These are phyloP conservation scores for Sparus aurata DNA, from an alignment of 2,797 vertebrate genomes.

Conservation along the genomic window DNA sequence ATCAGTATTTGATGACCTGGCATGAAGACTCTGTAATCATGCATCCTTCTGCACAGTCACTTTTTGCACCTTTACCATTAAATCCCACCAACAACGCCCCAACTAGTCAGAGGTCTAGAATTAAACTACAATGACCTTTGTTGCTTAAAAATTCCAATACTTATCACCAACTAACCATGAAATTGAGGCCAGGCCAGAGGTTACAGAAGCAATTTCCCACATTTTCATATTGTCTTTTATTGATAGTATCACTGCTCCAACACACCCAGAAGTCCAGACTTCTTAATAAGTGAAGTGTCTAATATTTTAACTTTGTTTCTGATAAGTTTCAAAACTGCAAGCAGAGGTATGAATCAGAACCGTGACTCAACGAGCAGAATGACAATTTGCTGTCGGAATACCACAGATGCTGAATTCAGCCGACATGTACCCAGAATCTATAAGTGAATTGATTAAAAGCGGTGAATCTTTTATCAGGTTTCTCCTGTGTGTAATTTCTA, in stretches of 20 bases:
- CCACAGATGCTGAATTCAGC: not conserved
- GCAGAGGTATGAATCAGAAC: not conserved
- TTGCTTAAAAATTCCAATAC: too few species aligned
- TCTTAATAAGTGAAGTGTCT: not conserved
- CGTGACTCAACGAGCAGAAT: not conserved
- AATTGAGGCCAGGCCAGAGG: too few species aligned
- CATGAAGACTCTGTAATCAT: too few species aligned
- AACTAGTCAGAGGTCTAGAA: too few species aligned
- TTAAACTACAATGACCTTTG: too few species aligned
- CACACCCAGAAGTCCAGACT: not conserved
- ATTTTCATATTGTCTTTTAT: not conserved
- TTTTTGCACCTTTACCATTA: too few species aligned
- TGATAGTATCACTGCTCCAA: not conserved
- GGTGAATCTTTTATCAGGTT: not conserved
- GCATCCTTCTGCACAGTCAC: too few species aligned
- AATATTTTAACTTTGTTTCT: not conserved
- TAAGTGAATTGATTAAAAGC: not conserved
- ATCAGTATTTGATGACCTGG: too few species aligned
- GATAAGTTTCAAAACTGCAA: too few species aligned
- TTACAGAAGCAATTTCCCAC: too few species aligned
- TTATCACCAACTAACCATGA: not conserved
- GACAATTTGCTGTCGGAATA: too few species aligned
- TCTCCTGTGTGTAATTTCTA: not conserved
- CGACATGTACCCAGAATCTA: not conserved
- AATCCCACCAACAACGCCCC: too few species aligned